Percentiles rank a stretch among this genome's conserved stretches.
Conservation (phyloP, 2,888 invertebrate species). For the Venustoraphidia nigricollis region DNA sequence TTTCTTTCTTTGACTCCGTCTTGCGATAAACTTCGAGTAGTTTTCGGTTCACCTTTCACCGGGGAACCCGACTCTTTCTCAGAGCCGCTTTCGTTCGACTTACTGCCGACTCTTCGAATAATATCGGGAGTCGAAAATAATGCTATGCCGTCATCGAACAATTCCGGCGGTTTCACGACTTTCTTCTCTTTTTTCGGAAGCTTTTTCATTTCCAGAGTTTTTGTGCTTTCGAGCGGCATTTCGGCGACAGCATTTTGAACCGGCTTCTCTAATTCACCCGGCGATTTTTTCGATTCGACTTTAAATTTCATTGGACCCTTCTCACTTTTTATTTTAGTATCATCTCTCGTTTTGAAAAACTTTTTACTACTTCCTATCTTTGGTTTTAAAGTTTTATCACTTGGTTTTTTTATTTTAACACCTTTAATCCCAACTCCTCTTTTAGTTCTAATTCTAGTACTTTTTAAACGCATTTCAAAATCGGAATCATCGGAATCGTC, state of each 20-base stretch:
- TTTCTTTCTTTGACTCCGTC: conserved; percentile 4
- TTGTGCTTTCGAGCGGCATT: conserved; percentile 14
- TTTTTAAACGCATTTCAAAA: conserved; percentile 19
- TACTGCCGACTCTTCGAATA: conserved; percentile 41
- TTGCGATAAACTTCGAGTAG: conserved; percentile 19
- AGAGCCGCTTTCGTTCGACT: conserved; percentile 20
- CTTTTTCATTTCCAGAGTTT: conserved; percentile 18
- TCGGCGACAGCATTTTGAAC: conserved; percentile 23
- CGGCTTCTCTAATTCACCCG: conserved; percentile 8
- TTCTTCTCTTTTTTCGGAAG: conserved; percentile 28
- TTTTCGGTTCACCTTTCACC: conserved; percentile 15
- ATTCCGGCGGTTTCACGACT: conserved; percentile 29
- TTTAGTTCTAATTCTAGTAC: no score
- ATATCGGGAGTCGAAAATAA: conserved; percentile 68
- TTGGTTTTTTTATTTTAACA: conserved; percentile 12
- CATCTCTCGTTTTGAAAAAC: conserved; percentile 8
- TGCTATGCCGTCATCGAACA: conserved; percentile 46
- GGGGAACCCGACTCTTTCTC: conserved; percentile 8
- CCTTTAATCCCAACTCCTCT: no score
- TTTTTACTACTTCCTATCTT: conserved; percentile 15
- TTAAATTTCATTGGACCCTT: conserved; percentile 5
- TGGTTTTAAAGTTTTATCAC: conserved; percentile 15
- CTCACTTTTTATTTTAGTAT: conserved; percentile 10
- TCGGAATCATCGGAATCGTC: conserved; percentile 36
- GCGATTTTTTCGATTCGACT: neutral